Percentiles rank a stretch among this genome's conserved stretches.
Evolutionary conservation across 2,113 vertebrate genomes (phyloP).

Genomic region (Strigops habroptila): DNA sequence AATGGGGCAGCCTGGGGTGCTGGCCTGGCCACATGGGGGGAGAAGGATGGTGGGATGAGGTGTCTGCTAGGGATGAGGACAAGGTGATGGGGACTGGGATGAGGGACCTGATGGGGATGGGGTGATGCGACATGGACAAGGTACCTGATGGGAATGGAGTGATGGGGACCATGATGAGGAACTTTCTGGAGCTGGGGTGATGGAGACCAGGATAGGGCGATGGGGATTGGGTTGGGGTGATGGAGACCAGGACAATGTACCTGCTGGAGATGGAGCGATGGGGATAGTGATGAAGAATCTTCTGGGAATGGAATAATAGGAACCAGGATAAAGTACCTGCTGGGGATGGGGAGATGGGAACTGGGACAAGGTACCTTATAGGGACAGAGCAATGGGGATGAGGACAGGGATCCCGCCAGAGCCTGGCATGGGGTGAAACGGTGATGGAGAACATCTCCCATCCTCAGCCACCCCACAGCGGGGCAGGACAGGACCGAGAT

Average conservation of each 20-base stretch:
- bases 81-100: too few species aligned
- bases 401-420: accelerated
- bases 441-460: not conserved
- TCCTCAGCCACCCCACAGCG: not conserved
- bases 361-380: accelerated
- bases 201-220: not conserved
- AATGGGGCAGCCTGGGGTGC: not conserved
- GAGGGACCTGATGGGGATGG: not conserved
- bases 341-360: not conserved
- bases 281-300: accelerated
- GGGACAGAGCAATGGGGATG: not conserved
- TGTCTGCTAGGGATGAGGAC: not conserved
- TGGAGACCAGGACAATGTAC: not conserved
- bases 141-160: not conserved
- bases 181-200: not conserved
- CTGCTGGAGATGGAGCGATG: not conserved
- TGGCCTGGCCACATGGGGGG: not conserved
- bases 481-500: accelerated
- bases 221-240: not conserved
- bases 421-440: accelerated
- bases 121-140: not conserved
- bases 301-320: not conserved
- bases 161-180: too few species aligned
- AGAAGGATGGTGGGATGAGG: not conserved
- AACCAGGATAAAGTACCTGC: accelerated